Evolutionary conservation across 2,113 vertebrate species (phyloP), one percentile per base, ranked within the genome.

Genomic region (Mormyrus lacerda): DNA sequence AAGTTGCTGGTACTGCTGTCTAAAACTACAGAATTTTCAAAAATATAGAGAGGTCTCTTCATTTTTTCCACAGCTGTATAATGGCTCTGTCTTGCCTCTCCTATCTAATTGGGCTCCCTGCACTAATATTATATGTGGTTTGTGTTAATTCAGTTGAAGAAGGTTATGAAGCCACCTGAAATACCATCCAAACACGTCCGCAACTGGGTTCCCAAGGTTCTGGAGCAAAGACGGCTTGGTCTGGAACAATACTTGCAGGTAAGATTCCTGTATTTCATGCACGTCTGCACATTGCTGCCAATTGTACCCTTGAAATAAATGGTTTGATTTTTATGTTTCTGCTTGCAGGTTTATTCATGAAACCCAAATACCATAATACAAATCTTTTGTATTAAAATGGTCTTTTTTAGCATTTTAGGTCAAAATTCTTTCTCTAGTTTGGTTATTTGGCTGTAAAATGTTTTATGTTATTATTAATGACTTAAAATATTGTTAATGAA

Each of bases 131-230:
- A 10, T 13, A 19, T 39, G 13, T 42, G 87, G 55, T 27, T 87
- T 87, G 19, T 84, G 15, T 10, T n/a, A 79, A 48, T 93, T 48
- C 89, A 99, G 98, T 94, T 99, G 50, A 99, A 99, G 93, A 99
- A 99, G 94, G 97, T 95, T 91, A 98, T 99, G 92, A 98, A 98
- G 93, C 97, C 97, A 3, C 98, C 98, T 9, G 98, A 99, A 94
- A 98, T 99, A 27, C 98, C 98, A 55, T 99, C 98, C 44, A 99
- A 99, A 91, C 98, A 99, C 0, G 98, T 99, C 5, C 97, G 98
- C 90, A 99, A 99, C 95, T 99, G 98, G 98, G 95, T 99, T 50
- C 98, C 98, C 10, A 99, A 98, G 93, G 98, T 99, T 19, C 92
- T 99, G 93, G 98, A 99, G 91, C 98, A 99, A 90, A 96, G 98